Conservation (phyloP, 2,797 vertebrate genomes). For the Ptychobarbus kaznakovi region DNA sequence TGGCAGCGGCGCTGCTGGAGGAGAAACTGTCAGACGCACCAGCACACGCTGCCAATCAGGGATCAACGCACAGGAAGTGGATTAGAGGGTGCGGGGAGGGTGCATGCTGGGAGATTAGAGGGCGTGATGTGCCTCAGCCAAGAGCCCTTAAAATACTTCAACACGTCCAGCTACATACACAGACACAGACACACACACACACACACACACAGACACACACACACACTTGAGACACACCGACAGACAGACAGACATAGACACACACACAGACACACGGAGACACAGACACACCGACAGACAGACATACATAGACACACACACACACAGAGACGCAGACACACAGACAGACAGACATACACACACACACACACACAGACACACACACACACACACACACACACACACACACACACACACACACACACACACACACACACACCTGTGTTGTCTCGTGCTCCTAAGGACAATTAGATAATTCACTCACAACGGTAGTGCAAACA, state of each 20-base stretch:
- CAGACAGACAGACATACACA: no score
- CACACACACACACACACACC: background rate
- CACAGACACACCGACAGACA: no score
- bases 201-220: background rate
- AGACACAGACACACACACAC: slow-evolving; percentile 12
- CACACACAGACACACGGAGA: no score
- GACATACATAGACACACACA: no score
- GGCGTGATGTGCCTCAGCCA: slow-evolving; percentile 21
- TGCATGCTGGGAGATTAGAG: slow-evolving; percentile 49
- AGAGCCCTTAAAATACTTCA: slow-evolving; percentile 47
- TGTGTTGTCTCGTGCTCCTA: slow-evolving; percentile 15
- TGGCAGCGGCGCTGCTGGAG: background rate
- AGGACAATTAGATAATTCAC: slow-evolving; percentile 71
- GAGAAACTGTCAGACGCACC: background rate
- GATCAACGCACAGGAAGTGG: slow-evolving; percentile 47
- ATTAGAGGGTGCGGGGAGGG: slow-evolving; percentile 35
- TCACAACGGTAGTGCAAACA: slow-evolving; percentile 59
- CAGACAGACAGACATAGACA: no score
- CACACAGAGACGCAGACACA: no score
- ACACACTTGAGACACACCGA: no score
- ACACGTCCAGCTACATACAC: slow-evolving; percentile 47
- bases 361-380: no score
- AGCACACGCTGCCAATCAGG: slow-evolving; percentile 22
- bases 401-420: background rate
- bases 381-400: no score